phyloP scores from a whole-genome alignment of 2,797 vertebrate species.

The Megaceryle alcyon region DNA sequence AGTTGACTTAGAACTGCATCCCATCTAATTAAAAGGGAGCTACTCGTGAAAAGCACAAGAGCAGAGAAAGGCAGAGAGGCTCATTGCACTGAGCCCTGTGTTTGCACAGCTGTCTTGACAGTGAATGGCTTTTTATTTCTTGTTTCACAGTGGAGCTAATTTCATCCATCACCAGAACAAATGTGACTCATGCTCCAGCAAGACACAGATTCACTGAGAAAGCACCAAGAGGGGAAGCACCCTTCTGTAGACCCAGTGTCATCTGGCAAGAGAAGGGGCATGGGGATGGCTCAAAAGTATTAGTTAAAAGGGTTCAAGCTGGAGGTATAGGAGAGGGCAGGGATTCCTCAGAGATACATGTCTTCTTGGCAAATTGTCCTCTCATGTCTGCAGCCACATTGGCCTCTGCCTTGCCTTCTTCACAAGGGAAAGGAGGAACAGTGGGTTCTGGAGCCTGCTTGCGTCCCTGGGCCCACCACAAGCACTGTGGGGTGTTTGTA shows the following conservation, averaged over 20 bases:
- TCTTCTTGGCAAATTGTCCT: neutral
- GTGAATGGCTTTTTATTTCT: conserved; percentile 31
- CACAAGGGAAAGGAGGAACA: fast-evolving
- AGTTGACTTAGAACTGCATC: conserved; percentile 24
- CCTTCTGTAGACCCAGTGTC: neutral
- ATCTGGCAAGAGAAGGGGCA: neutral
- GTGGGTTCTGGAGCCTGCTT: neutral
- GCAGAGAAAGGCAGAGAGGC: neutral
- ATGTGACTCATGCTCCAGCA: conserved; percentile 18
- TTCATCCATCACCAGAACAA: conserved; percentile 20
- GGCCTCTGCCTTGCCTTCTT: neutral
- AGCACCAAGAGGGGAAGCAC: neutral
- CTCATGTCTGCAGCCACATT: fast-evolving
- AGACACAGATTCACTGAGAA: neutral
- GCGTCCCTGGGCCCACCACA: fast-evolving
- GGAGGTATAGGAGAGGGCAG: neutral
- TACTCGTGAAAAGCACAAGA: neutral
- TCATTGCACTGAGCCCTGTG: neutral
- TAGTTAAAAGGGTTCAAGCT: neutral
- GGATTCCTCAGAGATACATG: neutral
- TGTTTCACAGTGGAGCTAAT: neutral
- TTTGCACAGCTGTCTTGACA: neutral
- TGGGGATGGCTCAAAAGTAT: neutral
- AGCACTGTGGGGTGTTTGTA: neutral
- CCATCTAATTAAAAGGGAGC: conserved; percentile 58